Percentiles rank a stretch among this genome's conserved stretches.
Conservation (phyloP, 2,113 vertebrate species). For the Polyodon spathula region DNA sequence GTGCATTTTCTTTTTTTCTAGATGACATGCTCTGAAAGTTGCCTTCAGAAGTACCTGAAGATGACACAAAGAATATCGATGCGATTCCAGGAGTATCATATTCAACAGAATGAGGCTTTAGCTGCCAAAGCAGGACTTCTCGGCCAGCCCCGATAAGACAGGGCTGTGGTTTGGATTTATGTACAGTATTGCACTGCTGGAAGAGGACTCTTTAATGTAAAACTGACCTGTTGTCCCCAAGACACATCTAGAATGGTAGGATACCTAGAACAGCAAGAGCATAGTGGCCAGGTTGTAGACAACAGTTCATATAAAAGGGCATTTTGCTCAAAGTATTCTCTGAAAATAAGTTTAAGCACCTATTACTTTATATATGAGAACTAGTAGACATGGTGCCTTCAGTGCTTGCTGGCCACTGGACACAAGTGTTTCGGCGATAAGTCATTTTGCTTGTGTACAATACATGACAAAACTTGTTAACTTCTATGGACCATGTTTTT, state of each 20-base stretch:
- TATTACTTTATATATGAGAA: no score
- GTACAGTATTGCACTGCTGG: no score
- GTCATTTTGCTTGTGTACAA: constrained; percentile 3
- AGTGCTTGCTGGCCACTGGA: background rate
- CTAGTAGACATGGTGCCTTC: background rate
- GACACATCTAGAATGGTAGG: no score
- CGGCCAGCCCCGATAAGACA: constrained; percentile 64
- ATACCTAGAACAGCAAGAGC: no score
- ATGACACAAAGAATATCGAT: constrained; percentile 98
- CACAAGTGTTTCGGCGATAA: background rate
- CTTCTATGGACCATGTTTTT: constrained; percentile 13
- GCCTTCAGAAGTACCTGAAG: constrained; percentile 95
- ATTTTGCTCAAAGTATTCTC: no score
- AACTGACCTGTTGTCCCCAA: no score
- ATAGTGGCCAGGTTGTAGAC: no score
- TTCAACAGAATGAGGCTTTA: constrained; percentile 95
- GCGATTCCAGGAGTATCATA: constrained; percentile 97
- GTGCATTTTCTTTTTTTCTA: constrained; percentile 33
- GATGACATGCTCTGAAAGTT: constrained; percentile 85
- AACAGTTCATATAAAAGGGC: no score
- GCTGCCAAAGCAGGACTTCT: constrained; percentile 92
- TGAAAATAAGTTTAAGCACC: no score
- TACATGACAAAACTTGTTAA: constrained; percentile 12
- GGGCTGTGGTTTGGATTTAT: no score
- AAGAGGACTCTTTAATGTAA: no score